Base-by-base conservation (phyloP, 2,113 vertebrate genomes). In the Machaerirhynchus nigripectus region DNA sequence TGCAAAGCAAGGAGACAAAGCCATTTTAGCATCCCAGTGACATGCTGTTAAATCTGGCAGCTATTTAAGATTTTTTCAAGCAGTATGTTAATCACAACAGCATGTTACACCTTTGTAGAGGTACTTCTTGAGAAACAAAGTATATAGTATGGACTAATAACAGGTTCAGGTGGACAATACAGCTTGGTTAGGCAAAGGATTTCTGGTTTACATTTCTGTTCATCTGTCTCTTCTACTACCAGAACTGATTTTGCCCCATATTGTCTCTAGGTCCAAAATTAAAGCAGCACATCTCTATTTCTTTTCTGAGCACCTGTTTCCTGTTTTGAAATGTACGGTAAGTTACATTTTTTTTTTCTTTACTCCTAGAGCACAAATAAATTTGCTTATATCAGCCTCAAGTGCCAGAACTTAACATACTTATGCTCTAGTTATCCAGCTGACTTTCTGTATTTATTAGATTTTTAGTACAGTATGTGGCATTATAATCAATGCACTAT, bases 401-500 rank as follows among this genome's bases (percentile, higher is more conserved):
- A 96, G 78, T 96, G 55, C 90, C 85, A 97, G 71, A 95, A 93
- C 12, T 88, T 93, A 87, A 91, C 91, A 82, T 89, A 91, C 61
- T 94, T 95, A 90, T 82, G 83, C 61, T 87, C 33, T 63, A 97
- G 93, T 94, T 97, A 88, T 94, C 91, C 87, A 87, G 77, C 79
- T 95, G 89, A 91, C 86, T 80, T 90, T 84, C 78, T 89, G 49
- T 96, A 95, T 92, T 87, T 92, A 74, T 88, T 84, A 90, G 59
- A 71, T 93, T 93, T 96, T 93, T 95, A 94, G 53, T 97, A 86
- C 80, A 91, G 49, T 93, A 64, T 90, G 86, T 84, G 78, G 55
- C 94, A 97, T 92, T 94, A 82, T 86, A 96, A 95, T 97, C 95
- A 95, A 97, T 96, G 89, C 31, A 67, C 35, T 94, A 95, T 97